These are phyloP conservation scores for Gymnopithys bicolor DNA, from an alignment of 2,797 vertebrate species.

Conservation along the genomic window DNA sequence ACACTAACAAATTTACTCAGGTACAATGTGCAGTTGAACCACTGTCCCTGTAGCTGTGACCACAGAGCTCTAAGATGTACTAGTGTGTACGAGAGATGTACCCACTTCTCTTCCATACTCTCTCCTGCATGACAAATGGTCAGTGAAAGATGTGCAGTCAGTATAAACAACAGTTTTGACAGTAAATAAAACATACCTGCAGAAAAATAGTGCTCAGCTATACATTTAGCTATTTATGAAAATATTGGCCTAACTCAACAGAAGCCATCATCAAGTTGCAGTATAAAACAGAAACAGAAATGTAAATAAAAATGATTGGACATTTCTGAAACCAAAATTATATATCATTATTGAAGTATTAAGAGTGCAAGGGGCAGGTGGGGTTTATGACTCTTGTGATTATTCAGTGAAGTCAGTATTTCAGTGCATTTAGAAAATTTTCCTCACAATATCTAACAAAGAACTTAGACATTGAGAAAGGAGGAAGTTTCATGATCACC, in stretches of 20 bases:
- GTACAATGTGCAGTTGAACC: not conserved
- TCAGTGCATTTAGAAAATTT: not conserved
- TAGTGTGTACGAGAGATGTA: not conserved
- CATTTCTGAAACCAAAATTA: not conserved
- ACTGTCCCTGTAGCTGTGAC: not conserved
- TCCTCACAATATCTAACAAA: not conserved
- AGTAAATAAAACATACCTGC: not conserved
- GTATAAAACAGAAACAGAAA: not conserved
- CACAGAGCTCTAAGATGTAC: not conserved
- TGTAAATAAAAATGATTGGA: not conserved
- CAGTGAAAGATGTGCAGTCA: not conserved
- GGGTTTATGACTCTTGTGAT: not conserved
- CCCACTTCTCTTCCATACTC: not conserved
- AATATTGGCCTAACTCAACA: not conserved
- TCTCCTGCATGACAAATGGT: not conserved
- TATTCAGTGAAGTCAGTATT: not conserved
- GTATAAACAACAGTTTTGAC: not conserved
- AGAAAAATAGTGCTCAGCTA: not conserved
- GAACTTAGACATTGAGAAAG: not conserved
- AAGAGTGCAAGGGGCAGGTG: not conserved
- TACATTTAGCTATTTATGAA: not conserved
- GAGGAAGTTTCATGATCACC: not conserved
- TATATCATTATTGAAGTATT: not conserved
- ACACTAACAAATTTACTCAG: not conserved
- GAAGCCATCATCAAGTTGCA: not conserved